phyloP scores from a whole-genome alignment of 2,113 vertebrate genomes.

The Gymnogyps californianus region DNA sequence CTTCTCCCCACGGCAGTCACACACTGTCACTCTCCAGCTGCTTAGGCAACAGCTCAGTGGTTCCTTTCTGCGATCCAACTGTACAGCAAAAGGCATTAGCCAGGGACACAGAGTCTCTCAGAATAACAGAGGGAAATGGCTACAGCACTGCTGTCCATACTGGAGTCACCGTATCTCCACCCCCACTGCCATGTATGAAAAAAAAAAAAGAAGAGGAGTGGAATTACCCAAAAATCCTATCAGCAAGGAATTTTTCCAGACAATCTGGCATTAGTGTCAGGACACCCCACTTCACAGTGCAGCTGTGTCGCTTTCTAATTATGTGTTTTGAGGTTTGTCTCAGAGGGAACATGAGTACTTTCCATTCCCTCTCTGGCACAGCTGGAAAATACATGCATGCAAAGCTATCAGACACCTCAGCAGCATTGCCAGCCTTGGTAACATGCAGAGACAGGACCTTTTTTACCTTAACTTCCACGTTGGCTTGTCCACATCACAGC shows the following conservation, averaged over 20 bases:
- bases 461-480: not conserved
- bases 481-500: not conserved
- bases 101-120: not conserved
- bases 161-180: not conserved
- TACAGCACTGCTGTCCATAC: not conserved
- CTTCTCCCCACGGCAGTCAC: not conserved
- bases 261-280: not conserved
- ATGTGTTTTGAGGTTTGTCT: not conserved
- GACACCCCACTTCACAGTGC: not conserved
- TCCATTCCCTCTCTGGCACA: not conserved
- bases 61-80: not conserved
- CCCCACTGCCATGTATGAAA: not conserved
- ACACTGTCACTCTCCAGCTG: slow-evolving; percentile 18
- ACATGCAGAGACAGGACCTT: not conserved
- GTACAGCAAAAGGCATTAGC: not conserved
- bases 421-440: not conserved
- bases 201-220: not conserved
- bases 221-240: not conserved
- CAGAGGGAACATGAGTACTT: not conserved
- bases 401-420: not conserved
- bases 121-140: not conserved
- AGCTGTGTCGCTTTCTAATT: not conserved
- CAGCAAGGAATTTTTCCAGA: not conserved
- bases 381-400: not conserved
- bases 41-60: not conserved